These are phyloP conservation scores for Mythimna pallens DNA, from an alignment of 2,888 invertebrate genomes.

Conservation along the genomic window DNA sequence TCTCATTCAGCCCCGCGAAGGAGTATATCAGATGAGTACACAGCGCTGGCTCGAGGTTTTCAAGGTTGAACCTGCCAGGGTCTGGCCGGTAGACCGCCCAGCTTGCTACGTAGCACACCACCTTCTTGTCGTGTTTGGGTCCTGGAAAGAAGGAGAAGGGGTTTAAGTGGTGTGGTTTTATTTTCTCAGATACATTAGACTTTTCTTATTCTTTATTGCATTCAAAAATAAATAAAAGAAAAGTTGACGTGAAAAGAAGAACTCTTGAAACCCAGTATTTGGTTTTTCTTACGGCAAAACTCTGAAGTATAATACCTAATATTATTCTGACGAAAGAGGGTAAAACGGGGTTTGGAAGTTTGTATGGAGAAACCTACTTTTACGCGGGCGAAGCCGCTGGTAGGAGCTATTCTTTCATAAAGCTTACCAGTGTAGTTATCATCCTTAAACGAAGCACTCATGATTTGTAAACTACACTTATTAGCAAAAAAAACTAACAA, in stretches of 20 bases:
- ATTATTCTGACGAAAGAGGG: too few relatives aligned
- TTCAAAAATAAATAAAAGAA: too few relatives aligned
- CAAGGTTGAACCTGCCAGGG: constrained; percentile 92
- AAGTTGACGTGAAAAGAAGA: too few relatives aligned
- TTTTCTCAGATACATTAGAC: background rate
- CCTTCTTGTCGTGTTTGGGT: constrained; percentile 93
- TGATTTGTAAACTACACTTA: background rate
- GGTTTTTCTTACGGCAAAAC: too few relatives aligned
- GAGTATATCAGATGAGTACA: constrained; percentile 96
- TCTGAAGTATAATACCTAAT: too few relatives aligned
- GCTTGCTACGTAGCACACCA: constrained; percentile 95
- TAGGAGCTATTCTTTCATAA: background rate
- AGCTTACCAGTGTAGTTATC: background rate
- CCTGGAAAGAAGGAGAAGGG: constrained; percentile 83
- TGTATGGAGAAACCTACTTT: too few relatives aligned
- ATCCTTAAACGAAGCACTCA: background rate
- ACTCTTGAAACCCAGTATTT: too few relatives aligned
- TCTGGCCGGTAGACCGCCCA: constrained; percentile 95
- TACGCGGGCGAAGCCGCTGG: too few relatives aligned
- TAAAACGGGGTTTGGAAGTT: too few relatives aligned
- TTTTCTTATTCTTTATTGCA: too few relatives aligned
- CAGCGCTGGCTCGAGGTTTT: constrained; percentile 93
- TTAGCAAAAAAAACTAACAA: background rate
- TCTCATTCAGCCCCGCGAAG: constrained; percentile 94
- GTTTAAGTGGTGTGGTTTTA: background rate